These are phyloP conservation scores for Drosophila paulistorum DNA, from an alignment of 1,140 invertebrate species.

Conservation along the genomic window DNA sequence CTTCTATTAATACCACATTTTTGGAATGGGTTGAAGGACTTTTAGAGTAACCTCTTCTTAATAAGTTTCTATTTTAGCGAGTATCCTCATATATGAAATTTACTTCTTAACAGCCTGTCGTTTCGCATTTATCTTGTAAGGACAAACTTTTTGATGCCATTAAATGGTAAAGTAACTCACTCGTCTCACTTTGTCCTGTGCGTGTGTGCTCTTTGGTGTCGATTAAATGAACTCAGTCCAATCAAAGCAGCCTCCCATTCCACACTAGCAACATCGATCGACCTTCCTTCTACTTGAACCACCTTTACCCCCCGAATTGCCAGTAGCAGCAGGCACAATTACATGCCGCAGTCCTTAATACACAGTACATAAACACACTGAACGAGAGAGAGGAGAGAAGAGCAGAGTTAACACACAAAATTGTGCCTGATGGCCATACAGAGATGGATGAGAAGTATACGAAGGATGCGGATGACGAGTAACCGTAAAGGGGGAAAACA, in stretches of 20 bases:
- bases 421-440: slow-evolving; percentile 75
- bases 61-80: slow-evolving; percentile 22
- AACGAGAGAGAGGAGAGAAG: background rate
- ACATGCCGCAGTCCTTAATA: slow-evolving; percentile 77
- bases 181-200: slow-evolving; percentile 27
- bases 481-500: slow-evolving; percentile 28
- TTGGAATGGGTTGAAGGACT: no score
- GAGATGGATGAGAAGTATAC: slow-evolving; percentile 59
- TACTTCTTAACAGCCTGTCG: slow-evolving; percentile 54
- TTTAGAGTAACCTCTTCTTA: background rate
- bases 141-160: slow-evolving; percentile 58
- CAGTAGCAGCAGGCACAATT: slow-evolving; percentile 68
- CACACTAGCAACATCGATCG: slow-evolving; percentile 20
- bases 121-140: slow-evolving; percentile 50
- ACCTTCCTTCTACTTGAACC: slow-evolving; percentile 16
- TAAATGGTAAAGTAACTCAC: slow-evolving; percentile 68
- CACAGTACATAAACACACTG: slow-evolving; percentile 42
- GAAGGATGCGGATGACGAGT: slow-evolving; percentile 31
- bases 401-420: slow-evolving; percentile 53
- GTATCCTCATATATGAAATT: background rate
- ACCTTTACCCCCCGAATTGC: background rate
- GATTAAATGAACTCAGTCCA: slow-evolving; percentile 76
- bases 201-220: slow-evolving; percentile 50
- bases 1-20: no score
- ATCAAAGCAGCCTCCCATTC: slow-evolving; percentile 57